A percentile compares a stretch with the other conserved stretches of the same genome.
Conservation (phyloP, 1,140 invertebrate genomes). For the Hesperophylax magnus region DNA sequence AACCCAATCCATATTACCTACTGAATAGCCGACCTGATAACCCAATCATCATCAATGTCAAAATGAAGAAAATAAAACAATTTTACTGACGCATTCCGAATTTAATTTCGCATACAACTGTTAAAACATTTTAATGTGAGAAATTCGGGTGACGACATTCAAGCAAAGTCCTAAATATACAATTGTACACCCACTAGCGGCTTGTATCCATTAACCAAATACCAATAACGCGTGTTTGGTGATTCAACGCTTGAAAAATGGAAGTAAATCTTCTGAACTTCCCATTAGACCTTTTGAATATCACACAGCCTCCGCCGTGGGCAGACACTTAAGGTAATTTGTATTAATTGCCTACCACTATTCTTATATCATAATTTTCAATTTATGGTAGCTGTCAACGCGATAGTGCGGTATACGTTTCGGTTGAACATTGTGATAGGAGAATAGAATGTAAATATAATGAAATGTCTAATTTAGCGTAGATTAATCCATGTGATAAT, state of each 20-base stretch:
- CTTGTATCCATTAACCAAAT: neutral
- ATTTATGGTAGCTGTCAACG: neutral
- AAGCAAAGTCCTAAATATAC: neutral
- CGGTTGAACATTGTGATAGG: too few relatives aligned
- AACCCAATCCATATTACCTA: too few relatives aligned
- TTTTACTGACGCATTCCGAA: too few relatives aligned
- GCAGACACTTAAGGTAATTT: slow-evolving; percentile 5
- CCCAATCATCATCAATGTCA: too few relatives aligned
- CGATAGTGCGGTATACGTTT: neutral
- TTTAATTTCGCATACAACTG: too few relatives aligned
- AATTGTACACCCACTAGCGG: neutral
- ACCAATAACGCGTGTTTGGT: neutral
- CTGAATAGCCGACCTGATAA: too few relatives aligned
- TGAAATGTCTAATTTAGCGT: too few relatives aligned
- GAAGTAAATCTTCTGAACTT: neutral
- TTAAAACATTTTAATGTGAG: too few relatives aligned
- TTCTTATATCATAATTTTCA: neutral
- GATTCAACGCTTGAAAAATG: neutral
- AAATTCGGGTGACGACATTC: neutral
- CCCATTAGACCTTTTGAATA: neutral
- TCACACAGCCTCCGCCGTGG: neutral
- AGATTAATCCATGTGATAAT: too few relatives aligned
- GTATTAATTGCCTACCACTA: slow-evolving; percentile 4
- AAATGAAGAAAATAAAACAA: too few relatives aligned
- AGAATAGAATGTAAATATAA: too few relatives aligned